phyloP scores from a whole-genome alignment of 2,113 vertebrate genomes.

The Arvicanthis niloticus region DNA sequence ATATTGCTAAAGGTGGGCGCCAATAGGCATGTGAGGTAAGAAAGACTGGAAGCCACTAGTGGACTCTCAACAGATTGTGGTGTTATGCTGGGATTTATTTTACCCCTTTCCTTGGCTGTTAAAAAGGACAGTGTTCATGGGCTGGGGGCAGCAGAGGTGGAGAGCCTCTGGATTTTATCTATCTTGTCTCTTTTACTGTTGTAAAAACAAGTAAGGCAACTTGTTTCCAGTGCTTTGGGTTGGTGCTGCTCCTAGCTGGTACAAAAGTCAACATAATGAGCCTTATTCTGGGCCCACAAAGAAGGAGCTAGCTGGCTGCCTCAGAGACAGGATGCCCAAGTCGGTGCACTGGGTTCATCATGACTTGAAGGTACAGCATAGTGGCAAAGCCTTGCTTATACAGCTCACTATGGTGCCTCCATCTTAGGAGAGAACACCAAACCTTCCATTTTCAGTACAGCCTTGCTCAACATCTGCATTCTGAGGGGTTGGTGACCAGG shows the following conservation, averaged over 20 bases:
- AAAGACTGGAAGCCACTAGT: neutral
- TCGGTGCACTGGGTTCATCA: neutral
- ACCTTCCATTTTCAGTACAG: neutral
- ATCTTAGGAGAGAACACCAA: neutral
- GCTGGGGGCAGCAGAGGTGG: neutral
- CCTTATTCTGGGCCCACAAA: neutral
- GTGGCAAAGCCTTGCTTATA: neutral
- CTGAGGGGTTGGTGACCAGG: neutral
- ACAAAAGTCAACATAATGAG: neutral
- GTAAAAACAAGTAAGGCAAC: neutral
- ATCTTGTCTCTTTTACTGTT: slow-evolving; percentile 22
- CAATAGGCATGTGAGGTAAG: neutral
- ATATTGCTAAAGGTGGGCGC: neutral
- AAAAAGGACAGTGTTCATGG: neutral
- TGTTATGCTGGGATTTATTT: neutral
- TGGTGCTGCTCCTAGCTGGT: neutral
- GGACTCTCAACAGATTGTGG: neutral
- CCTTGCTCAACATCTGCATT: neutral
- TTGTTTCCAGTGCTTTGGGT: neutral
- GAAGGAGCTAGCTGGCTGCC: neutral
- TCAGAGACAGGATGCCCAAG: neutral
- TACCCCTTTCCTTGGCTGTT: neutral
- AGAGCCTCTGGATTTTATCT: neutral
- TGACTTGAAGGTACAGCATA: neutral
- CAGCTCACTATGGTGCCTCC: neutral